Conservation (phyloP, 2,888 invertebrate species). For the Oxytorus armatus region DNA sequence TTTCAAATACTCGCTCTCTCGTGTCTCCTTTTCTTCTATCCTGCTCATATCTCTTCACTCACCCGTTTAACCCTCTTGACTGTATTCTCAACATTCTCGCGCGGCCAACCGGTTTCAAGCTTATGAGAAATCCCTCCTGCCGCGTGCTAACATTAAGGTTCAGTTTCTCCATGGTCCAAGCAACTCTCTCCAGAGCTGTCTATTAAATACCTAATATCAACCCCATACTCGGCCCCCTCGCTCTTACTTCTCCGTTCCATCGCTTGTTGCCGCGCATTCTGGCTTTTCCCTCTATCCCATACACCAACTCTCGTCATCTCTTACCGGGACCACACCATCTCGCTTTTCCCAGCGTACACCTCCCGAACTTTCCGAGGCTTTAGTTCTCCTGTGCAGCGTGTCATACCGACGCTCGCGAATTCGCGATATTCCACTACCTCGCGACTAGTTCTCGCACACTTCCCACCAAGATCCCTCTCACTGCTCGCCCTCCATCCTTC, state of each 20-base stretch:
- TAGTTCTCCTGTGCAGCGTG: slow-evolving; percentile 25
- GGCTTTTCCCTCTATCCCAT: slow-evolving; percentile 27
- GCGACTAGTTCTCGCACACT: slow-evolving; percentile 20
- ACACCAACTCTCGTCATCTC: slow-evolving; percentile 12
- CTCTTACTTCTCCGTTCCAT: slow-evolving; percentile 34
- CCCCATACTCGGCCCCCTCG: slow-evolving; percentile 70
- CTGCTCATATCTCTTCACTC: slow-evolving; percentile 41
- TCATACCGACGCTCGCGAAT: slow-evolving; percentile 32
- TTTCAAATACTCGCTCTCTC: slow-evolving; percentile 17
- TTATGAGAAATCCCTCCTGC: slow-evolving; percentile 81
- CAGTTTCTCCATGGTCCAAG: slow-evolving; percentile 74
- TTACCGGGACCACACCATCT: slow-evolving; percentile 15
- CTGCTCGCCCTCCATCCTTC: too few species aligned
- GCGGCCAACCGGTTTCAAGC: slow-evolving; percentile 75
- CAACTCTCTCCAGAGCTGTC: slow-evolving; percentile 79
- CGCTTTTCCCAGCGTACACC: slow-evolving; percentile 25
- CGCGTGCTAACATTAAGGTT: slow-evolving; percentile 78
- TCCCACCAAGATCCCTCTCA: slow-evolving; percentile 26
- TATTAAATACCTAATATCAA: slow-evolving; percentile 82
- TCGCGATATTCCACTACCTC: slow-evolving; percentile 33
- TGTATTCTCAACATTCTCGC: slow-evolving; percentile 73
- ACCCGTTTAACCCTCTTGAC: slow-evolving; percentile 69
- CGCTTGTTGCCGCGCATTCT: slow-evolving; percentile 7
- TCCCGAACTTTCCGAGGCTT: slow-evolving; percentile 52
- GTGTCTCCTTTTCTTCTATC: slow-evolving; percentile 5